These are phyloP conservation scores for Pterocles burchelli DNA, from an alignment of 2,113 vertebrate species.

Conservation along the genomic window DNA sequence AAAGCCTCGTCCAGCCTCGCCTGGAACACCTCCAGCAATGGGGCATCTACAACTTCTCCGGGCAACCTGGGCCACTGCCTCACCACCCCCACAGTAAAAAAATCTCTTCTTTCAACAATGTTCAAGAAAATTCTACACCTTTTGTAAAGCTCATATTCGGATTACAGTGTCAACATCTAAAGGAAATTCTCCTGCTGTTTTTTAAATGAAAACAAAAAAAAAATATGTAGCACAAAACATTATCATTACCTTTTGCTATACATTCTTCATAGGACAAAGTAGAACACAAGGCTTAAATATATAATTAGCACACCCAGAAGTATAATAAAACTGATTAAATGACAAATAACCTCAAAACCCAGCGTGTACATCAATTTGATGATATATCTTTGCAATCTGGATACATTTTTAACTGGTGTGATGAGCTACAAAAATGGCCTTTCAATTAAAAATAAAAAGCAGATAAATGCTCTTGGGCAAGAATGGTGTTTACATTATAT, in stretches of 20 bases:
- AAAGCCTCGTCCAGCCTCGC: too few relatives aligned
- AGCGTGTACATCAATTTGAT: not conserved
- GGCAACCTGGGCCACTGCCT: too few relatives aligned
- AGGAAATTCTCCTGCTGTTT: not conserved
- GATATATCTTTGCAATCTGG: not conserved
- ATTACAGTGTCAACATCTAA: not conserved
- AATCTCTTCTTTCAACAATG: not conserved
- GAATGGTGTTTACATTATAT: not conserved
- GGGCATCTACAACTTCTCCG: too few relatives aligned
- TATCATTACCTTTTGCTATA: not conserved
- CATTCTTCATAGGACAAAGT: not conserved
- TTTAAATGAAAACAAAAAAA: not conserved
- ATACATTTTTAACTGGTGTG: not conserved
- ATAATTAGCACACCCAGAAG: not conserved
- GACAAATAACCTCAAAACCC: not conserved
- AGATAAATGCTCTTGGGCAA: not conserved
- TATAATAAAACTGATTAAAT: not conserved
- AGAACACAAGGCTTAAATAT: not conserved
- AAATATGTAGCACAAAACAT: not conserved
- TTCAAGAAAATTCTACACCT: not conserved
- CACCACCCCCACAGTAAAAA: too few relatives aligned
- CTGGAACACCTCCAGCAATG: too few relatives aligned
- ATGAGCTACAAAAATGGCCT: fast-evolving
- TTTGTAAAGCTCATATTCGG: not conserved
- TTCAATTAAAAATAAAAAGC: not conserved